phyloP scores from a whole-genome alignment of 2,797 vertebrate genomes.

The Amphiprion clarkii region DNA sequence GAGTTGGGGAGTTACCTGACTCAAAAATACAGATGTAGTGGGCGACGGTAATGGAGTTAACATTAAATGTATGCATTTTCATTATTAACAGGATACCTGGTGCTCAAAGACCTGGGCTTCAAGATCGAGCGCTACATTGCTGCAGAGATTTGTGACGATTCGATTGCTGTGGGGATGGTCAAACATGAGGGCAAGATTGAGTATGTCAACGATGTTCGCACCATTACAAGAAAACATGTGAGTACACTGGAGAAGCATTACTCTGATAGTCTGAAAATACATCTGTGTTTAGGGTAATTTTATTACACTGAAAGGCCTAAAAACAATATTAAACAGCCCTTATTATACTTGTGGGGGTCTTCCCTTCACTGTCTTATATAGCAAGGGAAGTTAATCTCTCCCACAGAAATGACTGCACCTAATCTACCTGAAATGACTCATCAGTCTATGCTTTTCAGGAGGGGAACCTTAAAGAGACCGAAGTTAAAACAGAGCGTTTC shows the following conservation, averaged over 20 bases:
- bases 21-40: neutral
- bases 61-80: neutral
- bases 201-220: slow-evolving; percentile 91
- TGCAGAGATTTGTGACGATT: slow-evolving; percentile 94
- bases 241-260: slow-evolving; percentile 58
- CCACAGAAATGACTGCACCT: too few species aligned
- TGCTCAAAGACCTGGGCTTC: slow-evolving; percentile 93
- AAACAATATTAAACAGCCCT: neutral
- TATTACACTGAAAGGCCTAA: neutral
- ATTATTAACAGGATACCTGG: slow-evolving; percentile 88
- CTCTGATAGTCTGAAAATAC: neutral
- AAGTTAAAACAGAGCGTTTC: too few species aligned
- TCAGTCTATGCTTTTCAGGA: too few species aligned
- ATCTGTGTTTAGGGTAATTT: neutral
- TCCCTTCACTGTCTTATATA: too few species aligned
- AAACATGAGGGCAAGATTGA: slow-evolving; percentile 92
- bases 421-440: too few species aligned
- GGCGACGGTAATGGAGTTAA: neutral
- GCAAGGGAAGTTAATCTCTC: too few species aligned
- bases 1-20: neutral
- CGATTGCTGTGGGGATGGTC: slow-evolving; percentile 89
- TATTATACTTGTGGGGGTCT: too few species aligned
- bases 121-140: slow-evolving; percentile 93
- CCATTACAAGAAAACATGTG: slow-evolving; percentile 93
- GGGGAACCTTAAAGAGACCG: too few species aligned